Conservation (phyloP, 2,888 invertebrate species). For the Pyrocoelia pectoralis region DNA sequence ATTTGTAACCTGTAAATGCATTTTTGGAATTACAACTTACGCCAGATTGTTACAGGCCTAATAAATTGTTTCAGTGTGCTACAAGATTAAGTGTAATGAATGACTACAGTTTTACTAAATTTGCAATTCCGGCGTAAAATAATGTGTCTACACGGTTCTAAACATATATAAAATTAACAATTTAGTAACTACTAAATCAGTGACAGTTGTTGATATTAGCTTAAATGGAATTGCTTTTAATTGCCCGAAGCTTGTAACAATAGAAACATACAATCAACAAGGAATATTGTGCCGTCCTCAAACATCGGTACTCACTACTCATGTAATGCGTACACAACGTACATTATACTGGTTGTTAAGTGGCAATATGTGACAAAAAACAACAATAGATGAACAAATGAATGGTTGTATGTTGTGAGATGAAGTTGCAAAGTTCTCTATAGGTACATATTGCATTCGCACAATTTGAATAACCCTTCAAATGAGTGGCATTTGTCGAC, state of each 20-base stretch:
- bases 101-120: too few relatives aligned
- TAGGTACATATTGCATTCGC: conserved; percentile 24
- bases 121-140: too few relatives aligned
- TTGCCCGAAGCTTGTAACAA: conserved; percentile 22
- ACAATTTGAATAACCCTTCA: conserved; percentile 12
- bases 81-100: too few relatives aligned
- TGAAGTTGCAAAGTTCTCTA: conserved; percentile 23
- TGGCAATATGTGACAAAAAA: conserved; percentile 50
- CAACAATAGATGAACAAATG: conserved; percentile 23
- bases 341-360: conserved; percentile 50
- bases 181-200: conserved; percentile 8
- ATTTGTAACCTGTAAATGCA: too few relatives aligned
- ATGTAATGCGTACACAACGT: conserved; percentile 42
- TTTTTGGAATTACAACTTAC: too few relatives aligned
- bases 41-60: too few relatives aligned
- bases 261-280: conserved; percentile 31
- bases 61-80: too few relatives aligned
- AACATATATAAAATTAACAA: conserved; percentile 10
- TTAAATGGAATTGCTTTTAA: conserved; percentile 29
- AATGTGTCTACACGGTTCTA: too few relatives aligned
- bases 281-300: conserved; percentile 44
- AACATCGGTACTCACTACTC: conserved; percentile 49
- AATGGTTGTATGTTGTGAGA: conserved; percentile 18
- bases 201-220: conserved; percentile 11
- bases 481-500: conserved; percentile 10